Conservation (phyloP, 2,113 vertebrate genomes). For the Dipodomys stephensi region DNA sequence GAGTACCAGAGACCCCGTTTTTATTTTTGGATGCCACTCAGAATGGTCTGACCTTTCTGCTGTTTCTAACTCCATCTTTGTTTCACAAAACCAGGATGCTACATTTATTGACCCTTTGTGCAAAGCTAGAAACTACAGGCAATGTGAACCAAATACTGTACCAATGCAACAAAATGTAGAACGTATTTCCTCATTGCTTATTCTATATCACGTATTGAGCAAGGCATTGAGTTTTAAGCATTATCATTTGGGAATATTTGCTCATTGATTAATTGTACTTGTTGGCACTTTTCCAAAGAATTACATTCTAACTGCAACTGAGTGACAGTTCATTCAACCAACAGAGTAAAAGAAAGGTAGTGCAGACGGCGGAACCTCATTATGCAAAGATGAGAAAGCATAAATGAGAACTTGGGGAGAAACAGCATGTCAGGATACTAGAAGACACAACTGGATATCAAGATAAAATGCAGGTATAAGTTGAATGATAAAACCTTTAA, state of each 20-base stretch:
- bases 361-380: not conserved
- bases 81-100: not conserved
- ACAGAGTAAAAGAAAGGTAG: not conserved
- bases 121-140: not conserved
- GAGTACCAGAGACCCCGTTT: not conserved
- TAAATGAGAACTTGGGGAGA: slow-evolving; percentile 35
- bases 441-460: slow-evolving; percentile 30
- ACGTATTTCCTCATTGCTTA: not conserved
- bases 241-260: not conserved
- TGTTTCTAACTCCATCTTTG: not conserved
- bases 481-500: not conserved
- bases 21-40: not conserved
- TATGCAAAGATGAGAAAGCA: slow-evolving; percentile 24
- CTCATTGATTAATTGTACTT: not conserved
- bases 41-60: not conserved
- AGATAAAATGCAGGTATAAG: slow-evolving; percentile 22
- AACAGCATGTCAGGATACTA: not conserved
- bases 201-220: not conserved
- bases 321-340: not conserved
- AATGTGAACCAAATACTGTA: not conserved
- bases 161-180: not conserved
- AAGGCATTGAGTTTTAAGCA: not conserved
- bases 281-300: not conserved
- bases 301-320: not conserved
- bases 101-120: not conserved